Evolutionary conservation across 1,140 invertebrate genomes (phyloP).

Genomic region (Drosophila seguyi): DNA sequence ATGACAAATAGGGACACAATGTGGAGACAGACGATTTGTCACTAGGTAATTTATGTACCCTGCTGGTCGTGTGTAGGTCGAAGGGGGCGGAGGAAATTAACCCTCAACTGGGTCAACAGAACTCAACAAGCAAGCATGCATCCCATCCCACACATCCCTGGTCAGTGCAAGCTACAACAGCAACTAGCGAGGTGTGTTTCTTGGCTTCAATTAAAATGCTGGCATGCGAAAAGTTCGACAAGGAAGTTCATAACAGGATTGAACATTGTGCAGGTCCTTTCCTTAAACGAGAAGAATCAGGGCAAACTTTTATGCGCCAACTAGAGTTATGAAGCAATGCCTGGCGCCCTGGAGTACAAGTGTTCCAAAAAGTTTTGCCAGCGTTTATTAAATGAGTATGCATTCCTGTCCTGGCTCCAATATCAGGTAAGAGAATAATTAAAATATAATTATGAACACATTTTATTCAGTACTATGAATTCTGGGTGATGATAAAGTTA

Average conservation of each 20-base stretch:
- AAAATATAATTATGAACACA: not conserved
- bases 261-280: slow-evolving; percentile 7
- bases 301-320: slow-evolving; percentile 20
- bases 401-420: slow-evolving; percentile 12
- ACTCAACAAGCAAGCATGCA: slow-evolving; percentile 19
- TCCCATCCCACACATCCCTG: slow-evolving; percentile 1
- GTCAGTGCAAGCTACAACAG: slow-evolving; percentile 5
- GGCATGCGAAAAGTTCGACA: slow-evolving; percentile 60
- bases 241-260: slow-evolving; percentile 47
- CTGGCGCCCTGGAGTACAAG: slow-evolving; percentile 5
- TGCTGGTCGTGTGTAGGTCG: not conserved
- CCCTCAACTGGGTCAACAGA: slow-evolving; percentile 53
- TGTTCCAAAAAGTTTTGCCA: slow-evolving; percentile 45
- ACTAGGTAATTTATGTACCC: slow-evolving; percentile 60
- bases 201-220: slow-evolving; percentile 68
- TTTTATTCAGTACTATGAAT: not conserved
- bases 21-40: slow-evolving; percentile 75
- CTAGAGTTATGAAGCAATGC: slow-evolving; percentile 18
- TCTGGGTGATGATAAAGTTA: not conserved
- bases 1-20: slow-evolving; percentile 65
- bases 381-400: slow-evolving; percentile 45
- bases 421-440: slow-evolving; percentile 1
- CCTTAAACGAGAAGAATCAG: slow-evolving; percentile 6
- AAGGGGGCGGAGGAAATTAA: slow-evolving; percentile 2
- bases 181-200: slow-evolving; percentile 43